Evolutionary conservation across 1,140 invertebrate genomes (phyloP).

Genomic region (Apis florea): DNA sequence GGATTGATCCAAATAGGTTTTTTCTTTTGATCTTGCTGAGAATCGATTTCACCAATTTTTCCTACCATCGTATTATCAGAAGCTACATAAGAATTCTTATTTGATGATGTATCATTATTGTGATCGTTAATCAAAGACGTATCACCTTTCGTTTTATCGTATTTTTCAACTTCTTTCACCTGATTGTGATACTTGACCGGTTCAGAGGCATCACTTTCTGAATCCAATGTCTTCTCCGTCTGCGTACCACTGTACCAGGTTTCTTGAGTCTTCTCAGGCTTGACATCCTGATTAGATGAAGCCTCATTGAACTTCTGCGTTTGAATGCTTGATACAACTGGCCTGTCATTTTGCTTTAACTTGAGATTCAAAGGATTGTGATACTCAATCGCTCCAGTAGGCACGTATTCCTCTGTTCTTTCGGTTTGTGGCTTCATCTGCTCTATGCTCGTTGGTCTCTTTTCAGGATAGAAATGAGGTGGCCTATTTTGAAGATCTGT

Average conservation of each 20-base stretch:
- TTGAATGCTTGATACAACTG: background rate
- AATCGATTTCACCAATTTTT: slow-evolving; percentile 44
- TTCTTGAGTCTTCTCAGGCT: slow-evolving; percentile 39
- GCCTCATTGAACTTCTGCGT: slow-evolving; percentile 9
- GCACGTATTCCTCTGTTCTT: slow-evolving; percentile 59
- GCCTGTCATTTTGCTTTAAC: slow-evolving; percentile 34
- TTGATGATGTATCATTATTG: slow-evolving; percentile 27
- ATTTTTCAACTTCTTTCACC: background rate
- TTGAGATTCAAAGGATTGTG: slow-evolving; percentile 72
- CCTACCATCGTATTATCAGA: slow-evolving; percentile 51
- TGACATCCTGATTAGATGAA: slow-evolving; percentile 40
- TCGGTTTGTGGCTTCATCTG: slow-evolving; percentile 39
- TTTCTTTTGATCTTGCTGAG: slow-evolving; percentile 41
- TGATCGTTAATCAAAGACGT: background rate
- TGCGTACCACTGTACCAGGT: slow-evolving; percentile 54
- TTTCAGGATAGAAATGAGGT: slow-evolving; percentile 47
- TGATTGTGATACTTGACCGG: slow-evolving; percentile 66
- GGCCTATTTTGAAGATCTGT: slow-evolving; percentile 53
- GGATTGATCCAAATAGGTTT: slow-evolving; percentile 16
- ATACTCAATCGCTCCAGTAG: slow-evolving; percentile 70
- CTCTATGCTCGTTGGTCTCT: slow-evolving; percentile 4
- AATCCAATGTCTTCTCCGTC: slow-evolving; percentile 65
- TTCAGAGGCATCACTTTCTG: slow-evolving; percentile 72
- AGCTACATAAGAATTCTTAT: slow-evolving; percentile 38
- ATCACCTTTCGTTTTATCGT: background rate